These are phyloP conservation scores for Mastacembelus armatus DNA, from an alignment of 2,797 vertebrate genomes.

Conservation along the genomic window DNA sequence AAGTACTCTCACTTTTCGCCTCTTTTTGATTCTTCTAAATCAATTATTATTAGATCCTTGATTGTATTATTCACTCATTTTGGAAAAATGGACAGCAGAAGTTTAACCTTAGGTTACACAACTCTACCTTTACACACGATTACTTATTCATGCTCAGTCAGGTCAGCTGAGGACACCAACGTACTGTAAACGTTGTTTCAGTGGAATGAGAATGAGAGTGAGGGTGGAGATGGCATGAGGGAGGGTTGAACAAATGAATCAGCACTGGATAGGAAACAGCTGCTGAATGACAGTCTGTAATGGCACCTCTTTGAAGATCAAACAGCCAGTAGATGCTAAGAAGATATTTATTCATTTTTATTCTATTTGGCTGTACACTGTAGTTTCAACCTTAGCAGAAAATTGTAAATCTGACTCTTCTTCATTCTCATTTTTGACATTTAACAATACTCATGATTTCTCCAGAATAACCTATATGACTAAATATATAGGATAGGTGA, in stretches of 20 bases:
- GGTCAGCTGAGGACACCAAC: not conserved
- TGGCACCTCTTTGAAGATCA: slow-evolving; percentile 57
- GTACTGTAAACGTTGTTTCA: slow-evolving; percentile 30
- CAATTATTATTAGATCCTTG: not conserved
- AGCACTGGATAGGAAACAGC: slow-evolving; percentile 56
- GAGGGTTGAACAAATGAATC: slow-evolving; percentile 58
- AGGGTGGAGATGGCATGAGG: slow-evolving; percentile 22
- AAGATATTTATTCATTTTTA: slow-evolving; percentile 52
- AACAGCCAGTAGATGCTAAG: slow-evolving; percentile 31
- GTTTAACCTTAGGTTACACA: not conserved
- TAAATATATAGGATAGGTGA: slow-evolving; percentile 17
- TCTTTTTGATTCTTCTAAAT: slow-evolving; percentile 11
- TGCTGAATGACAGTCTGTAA: slow-evolving; percentile 51
- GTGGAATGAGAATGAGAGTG: slow-evolving; percentile 2
- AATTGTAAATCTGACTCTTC: slow-evolving; percentile 34
- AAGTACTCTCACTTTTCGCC: slow-evolving; percentile 1
- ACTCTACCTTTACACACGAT: not conserved
- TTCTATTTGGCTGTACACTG: slow-evolving; percentile 27
- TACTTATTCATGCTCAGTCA: slow-evolving; percentile 3
- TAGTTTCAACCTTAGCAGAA: slow-evolving; percentile 33
- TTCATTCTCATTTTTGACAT: slow-evolving; percentile 49
- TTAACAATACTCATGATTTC: slow-evolving; percentile 32
- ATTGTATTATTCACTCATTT: not conserved
- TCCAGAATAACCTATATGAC: slow-evolving; percentile 27
- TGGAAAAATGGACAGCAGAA: not conserved